Evolutionary conservation across 92 coral and sea anemone species (phyloP).

Genomic region (Chrysogorgia sp.): DNA sequence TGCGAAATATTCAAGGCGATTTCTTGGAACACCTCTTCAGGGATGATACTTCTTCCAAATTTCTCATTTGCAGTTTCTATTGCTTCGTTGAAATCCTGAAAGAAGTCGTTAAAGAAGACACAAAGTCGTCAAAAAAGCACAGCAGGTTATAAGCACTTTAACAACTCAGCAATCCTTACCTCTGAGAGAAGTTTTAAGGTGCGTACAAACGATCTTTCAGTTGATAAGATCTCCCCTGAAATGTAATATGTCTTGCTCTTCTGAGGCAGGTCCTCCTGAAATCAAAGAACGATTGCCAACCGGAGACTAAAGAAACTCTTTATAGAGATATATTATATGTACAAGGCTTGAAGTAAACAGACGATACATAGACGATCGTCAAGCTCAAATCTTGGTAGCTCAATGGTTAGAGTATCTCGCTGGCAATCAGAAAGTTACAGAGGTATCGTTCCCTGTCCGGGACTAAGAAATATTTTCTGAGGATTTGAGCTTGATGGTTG

Average conservation of each 20-base stretch:
- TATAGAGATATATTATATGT: too few relatives aligned
- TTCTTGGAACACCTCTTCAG: slow-evolving; percentile 72
- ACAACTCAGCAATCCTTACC: slow-evolving; percentile 57
- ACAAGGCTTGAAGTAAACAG: too few relatives aligned
- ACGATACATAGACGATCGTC: too few relatives aligned
- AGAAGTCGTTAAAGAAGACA: background rate
- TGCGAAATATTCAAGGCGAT: slow-evolving; percentile 83
- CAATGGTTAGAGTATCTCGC: too few relatives aligned
- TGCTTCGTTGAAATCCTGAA: slow-evolving; percentile 31
- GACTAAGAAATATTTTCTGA: too few relatives aligned
- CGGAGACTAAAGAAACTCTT: too few relatives aligned
- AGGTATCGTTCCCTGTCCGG: too few relatives aligned
- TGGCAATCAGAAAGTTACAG: too few relatives aligned
- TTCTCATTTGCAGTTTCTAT: slow-evolving; percentile 58
- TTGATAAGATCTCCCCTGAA: slow-evolving; percentile 88
- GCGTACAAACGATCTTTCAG: slow-evolving; percentile 89
- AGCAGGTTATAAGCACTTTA: background rate
- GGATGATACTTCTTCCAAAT: slow-evolving; percentile 46
- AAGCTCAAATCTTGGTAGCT: too few relatives aligned
- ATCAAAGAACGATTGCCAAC: background rate
- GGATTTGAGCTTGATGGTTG: too few relatives aligned
- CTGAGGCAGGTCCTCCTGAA: slow-evolving; percentile 72
- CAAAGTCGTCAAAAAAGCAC: background rate
- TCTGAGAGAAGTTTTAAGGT: slow-evolving; percentile 82
- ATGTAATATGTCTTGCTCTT: slow-evolving; percentile 86